phyloP scores from a whole-genome alignment of 2,888 invertebrate species.

The Strigamia transsilvanica region DNA sequence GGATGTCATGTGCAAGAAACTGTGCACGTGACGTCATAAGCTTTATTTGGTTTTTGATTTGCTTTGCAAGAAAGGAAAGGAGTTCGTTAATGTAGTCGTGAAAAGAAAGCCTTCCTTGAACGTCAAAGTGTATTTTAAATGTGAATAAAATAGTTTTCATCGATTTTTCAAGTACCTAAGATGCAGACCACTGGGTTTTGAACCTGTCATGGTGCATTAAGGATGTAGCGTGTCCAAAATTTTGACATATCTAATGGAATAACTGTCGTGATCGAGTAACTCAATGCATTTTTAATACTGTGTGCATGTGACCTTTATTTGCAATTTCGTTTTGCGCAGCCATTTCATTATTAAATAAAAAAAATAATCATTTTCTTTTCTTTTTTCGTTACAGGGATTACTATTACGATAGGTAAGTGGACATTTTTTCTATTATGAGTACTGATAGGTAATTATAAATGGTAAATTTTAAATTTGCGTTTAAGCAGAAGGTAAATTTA shows the following conservation, averaged over 20 bases:
- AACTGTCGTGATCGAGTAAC: conserved; percentile 15
- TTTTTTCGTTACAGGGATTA: conserved; percentile 72
- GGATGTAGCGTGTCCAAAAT: conserved; percentile 6
- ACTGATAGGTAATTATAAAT: neutral
- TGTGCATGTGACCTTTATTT: neutral
- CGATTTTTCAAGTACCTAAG: conserved; percentile 6
- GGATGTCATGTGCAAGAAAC: neutral
- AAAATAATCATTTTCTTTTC: conserved; percentile 59
- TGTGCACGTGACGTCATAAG: neutral
- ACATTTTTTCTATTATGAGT: conserved; percentile 55
- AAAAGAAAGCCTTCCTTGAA: neutral
- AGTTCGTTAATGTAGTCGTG: neutral
- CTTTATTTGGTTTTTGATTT: neutral
- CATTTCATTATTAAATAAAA: neutral
- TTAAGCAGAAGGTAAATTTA: neutral
- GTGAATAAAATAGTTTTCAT: conserved; percentile 17
- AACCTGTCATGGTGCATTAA: conserved; percentile 15
- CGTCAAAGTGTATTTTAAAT: conserved; percentile 5
- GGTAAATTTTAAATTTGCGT: neutral
- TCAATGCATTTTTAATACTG: neutral
- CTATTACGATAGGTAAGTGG: conserved; percentile 73
- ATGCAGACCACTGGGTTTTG: neutral
- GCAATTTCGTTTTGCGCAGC: neutral
- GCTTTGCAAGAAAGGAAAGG: neutral
- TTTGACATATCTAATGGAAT: conserved; percentile 8